Conservation (phyloP, 2,113 vertebrate genomes). For the Zonotrichia leucophrys region DNA sequence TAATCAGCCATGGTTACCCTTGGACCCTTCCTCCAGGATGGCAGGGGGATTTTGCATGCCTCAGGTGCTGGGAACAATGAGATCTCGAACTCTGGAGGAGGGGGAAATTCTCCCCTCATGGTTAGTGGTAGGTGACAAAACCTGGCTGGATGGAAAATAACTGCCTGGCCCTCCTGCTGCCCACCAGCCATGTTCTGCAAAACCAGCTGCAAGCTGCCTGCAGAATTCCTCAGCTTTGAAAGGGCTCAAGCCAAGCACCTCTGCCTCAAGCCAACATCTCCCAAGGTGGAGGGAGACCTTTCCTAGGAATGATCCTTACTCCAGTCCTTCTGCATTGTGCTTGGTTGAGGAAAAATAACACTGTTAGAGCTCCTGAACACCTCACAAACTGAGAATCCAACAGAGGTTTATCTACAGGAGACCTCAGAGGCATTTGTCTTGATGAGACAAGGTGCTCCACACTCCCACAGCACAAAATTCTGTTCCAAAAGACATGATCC, state of each 20-base stretch:
- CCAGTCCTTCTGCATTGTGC: background rate
- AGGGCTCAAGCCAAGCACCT: background rate
- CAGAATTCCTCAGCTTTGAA: background rate
- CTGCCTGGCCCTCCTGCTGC: background rate
- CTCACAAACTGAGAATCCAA: background rate
- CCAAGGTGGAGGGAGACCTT: background rate
- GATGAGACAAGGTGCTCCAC: background rate
- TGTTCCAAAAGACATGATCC: background rate
- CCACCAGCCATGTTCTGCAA: background rate
- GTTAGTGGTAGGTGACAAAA: background rate
- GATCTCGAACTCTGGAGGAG: background rate
- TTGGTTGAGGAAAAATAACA: background rate
- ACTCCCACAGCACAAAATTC: background rate
- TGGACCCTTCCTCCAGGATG: background rate
- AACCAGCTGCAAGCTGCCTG: background rate
- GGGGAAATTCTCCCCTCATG: background rate
- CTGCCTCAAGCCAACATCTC: background rate
- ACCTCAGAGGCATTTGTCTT: background rate
- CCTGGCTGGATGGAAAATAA: background rate
- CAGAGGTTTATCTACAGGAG: background rate
- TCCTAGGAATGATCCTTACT: background rate
- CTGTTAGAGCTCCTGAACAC: background rate
- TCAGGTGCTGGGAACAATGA: slow-evolving; percentile 44
- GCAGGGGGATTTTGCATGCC: slow-evolving; percentile 22
- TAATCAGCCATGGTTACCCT: background rate